A percentile compares a stretch with the other conserved stretches of the same genome.
Evolutionary conservation across 2,888 invertebrate genomes (phyloP).

Genomic region (Coecobrya sp.): DNA sequence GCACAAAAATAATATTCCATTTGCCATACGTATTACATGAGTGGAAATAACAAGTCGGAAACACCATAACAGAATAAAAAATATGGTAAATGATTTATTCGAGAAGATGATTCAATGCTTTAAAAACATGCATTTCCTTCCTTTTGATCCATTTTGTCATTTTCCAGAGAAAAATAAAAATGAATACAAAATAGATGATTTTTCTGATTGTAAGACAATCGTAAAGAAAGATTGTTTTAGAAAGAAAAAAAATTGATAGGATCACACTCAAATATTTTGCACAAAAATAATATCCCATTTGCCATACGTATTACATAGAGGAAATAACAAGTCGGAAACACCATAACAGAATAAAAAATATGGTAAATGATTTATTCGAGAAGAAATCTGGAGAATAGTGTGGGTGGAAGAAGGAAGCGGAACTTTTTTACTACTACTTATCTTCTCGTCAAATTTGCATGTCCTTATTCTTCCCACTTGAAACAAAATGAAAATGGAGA

Average conservation of each 20-base stretch:
- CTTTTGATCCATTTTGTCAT: neutral
- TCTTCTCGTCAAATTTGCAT: conserved; percentile 21
- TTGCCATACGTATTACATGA: neutral
- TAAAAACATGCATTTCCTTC: neutral
- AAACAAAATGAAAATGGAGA: neutral
- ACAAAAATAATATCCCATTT: neutral
- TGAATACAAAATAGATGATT: neutral
- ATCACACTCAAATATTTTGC: neutral
- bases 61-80: neutral
- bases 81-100: conserved; percentile 5
- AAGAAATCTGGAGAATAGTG: neutral
- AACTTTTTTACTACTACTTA: neutral
- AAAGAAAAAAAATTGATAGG: neutral
- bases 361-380: conserved; percentile 2
- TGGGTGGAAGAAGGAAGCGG: neutral
- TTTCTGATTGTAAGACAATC: neutral
- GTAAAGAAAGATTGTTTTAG: neutral
- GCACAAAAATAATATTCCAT: neutral
- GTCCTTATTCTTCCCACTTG: neutral
- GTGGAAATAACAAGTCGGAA: neutral
- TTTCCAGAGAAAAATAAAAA: neutral
- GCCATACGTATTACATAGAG: neutral
- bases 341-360: neutral
- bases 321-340: neutral
- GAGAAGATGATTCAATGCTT: neutral